These are phyloP conservation scores for Scarus forsteni DNA, from an alignment of 2,797 vertebrate species.

Conservation along the genomic window DNA sequence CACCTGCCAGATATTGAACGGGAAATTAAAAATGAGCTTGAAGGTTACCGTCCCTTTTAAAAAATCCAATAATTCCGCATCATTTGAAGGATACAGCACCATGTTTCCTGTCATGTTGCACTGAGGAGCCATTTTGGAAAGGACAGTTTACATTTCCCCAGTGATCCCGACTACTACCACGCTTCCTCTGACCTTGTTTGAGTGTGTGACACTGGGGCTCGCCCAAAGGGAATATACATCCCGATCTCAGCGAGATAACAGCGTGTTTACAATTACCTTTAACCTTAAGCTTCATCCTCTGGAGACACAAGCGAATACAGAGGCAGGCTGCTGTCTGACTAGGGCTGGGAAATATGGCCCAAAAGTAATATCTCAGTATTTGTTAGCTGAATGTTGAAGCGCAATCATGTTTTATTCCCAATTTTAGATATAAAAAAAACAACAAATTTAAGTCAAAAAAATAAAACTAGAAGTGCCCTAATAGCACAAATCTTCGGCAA, in stretches of 20 bases:
- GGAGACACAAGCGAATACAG: slow-evolving; percentile 66
- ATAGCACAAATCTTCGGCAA: too few relatives aligned
- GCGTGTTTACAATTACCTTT: slow-evolving; percentile 79
- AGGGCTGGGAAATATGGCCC: too few relatives aligned
- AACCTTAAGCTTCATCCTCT: slow-evolving; percentile 69
- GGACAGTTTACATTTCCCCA: slow-evolving; percentile 64
- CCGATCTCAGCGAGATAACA: slow-evolving; percentile 67
- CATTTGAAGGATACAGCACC: slow-evolving; percentile 43
- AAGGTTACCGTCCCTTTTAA: slow-evolving; percentile 47
- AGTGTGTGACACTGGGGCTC: slow-evolving; percentile 69
- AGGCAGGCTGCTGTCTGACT: slow-evolving; percentile 29
- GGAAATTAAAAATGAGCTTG: slow-evolving; percentile 80
- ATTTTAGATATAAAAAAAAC: too few relatives aligned
- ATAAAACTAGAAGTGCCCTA: too few relatives aligned
- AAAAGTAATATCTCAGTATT: too few relatives aligned
- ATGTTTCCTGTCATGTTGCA: slow-evolving; percentile 64
- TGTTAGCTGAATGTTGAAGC: too few relatives aligned
- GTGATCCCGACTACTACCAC: slow-evolving; percentile 70
- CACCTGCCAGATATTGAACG: slow-evolving; percentile 77
- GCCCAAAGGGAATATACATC: slow-evolving; percentile 72
- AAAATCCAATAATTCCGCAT: slow-evolving; percentile 46
- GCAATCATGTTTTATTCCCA: too few relatives aligned
- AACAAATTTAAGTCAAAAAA: too few relatives aligned
- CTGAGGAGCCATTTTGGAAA: slow-evolving; percentile 49
- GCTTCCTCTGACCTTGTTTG: slow-evolving; percentile 69